Percentiles rank a stretch among this genome's conserved stretches.
Conservation (phyloP, 1,140 invertebrate genomes). For the Plodia interpunctella region DNA sequence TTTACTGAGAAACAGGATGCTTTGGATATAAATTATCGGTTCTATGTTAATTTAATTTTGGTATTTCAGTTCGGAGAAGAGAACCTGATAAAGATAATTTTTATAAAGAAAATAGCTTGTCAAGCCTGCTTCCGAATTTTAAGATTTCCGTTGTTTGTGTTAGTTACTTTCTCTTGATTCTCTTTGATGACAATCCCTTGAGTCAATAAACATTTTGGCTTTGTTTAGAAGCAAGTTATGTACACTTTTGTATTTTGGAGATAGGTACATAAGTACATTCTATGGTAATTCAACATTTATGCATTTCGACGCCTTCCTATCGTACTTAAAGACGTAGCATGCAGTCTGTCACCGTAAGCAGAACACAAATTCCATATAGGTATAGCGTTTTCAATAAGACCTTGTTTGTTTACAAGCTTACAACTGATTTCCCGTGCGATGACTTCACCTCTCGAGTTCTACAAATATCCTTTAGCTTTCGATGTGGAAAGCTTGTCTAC, state of each 20-base stretch:
- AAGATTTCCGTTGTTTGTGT: no score
- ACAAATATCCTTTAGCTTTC: neutral
- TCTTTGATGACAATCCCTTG: no score
- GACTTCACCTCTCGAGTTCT: neutral
- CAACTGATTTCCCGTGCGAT: neutral
- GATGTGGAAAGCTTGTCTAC: neutral
- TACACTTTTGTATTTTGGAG: no score
- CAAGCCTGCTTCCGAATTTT: no score
- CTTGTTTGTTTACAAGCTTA: conserved; percentile 1
- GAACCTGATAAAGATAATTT: no score
- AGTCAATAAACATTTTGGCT: no score
- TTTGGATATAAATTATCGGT: neutral
- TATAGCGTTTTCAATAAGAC: neutral
- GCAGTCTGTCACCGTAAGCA: neutral
- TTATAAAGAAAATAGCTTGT: no score
- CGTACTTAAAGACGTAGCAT: neutral
- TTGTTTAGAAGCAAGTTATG: no score
- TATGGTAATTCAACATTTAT: no score
- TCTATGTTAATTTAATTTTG: neutral
- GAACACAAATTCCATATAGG: neutral
- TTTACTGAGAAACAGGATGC: neutral
- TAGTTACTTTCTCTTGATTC: no score
- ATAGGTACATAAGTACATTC: no score
- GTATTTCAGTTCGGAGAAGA: no score
- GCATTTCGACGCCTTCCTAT: neutral